These are phyloP conservation scores for Megalops atlanticus DNA, from an alignment of 2,113 vertebrate species.

Conservation along the genomic window DNA sequence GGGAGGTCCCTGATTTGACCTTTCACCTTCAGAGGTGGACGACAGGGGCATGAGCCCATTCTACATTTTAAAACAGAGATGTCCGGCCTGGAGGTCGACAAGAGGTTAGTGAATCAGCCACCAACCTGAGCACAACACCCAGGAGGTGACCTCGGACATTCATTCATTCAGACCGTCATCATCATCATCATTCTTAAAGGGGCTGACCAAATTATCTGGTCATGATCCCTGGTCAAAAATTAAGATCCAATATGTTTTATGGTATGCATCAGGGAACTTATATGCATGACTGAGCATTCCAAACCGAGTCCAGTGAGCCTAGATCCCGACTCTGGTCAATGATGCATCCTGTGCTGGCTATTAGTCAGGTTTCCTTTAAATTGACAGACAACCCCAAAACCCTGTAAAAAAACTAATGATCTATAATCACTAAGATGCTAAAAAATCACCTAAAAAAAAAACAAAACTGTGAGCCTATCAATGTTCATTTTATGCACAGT, in stretches of 20 bases:
- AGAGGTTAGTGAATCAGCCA: constrained; percentile 59
- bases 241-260: neutral
- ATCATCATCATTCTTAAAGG: neutral
- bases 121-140: constrained; percentile 1
- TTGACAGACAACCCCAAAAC: too few species aligned
- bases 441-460: too few species aligned
- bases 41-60: constrained; percentile 37
- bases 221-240: too few species aligned
- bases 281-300: too few species aligned
- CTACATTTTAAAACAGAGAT: constrained; percentile 7
- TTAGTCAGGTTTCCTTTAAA: neutral
- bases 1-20: constrained; percentile 63
- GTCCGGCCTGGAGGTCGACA: constrained; percentile 55
- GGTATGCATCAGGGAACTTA: too few species aligned
- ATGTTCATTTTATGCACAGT: too few species aligned
- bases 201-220: too few species aligned
- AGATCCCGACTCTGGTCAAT: neutral
- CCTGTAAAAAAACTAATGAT: too few species aligned
- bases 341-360: neutral
- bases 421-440: too few species aligned
- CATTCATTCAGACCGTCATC: neutral
- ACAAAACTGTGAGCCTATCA: too few species aligned
- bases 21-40: constrained; percentile 56
- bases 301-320: neutral
- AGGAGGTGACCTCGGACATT: neutral